A percentile compares a stretch with the other conserved stretches of the same genome.
phyloP scores from a whole-genome alignment of 2,888 invertebrate species.

The Clusia tigrina region DNA sequence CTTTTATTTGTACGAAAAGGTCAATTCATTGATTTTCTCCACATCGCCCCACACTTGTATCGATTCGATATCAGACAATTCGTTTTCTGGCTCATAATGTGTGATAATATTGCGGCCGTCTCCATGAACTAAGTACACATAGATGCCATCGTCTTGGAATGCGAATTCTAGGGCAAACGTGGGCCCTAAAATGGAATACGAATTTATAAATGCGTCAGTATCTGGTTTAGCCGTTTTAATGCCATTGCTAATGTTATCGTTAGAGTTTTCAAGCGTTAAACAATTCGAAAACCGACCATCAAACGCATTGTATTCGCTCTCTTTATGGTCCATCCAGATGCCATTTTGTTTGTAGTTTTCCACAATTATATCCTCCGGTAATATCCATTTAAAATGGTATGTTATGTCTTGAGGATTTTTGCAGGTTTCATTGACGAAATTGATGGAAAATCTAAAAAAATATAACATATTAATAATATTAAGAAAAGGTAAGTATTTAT shows the following conservation, averaged over 20 bases:
- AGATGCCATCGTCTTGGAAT: conserved; percentile 50
- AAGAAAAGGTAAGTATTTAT: too few species aligned
- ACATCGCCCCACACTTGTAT: conserved; percentile 64
- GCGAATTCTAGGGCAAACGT: conserved; percentile 58
- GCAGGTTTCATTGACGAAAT: conserved; percentile 56
- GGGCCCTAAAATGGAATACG: conserved; percentile 58
- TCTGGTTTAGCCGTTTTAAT: conserved; percentile 29
- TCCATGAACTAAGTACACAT: conserved; percentile 53
- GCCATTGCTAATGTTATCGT: conserved; percentile 7
- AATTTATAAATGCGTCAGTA: conserved; percentile 36
- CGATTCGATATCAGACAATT: conserved; percentile 53
- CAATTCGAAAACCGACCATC: conserved; percentile 50
- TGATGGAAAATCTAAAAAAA: conserved; percentile 60
- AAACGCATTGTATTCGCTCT: conserved; percentile 44
- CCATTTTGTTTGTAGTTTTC: conserved; percentile 57
- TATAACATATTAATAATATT: too few species aligned
- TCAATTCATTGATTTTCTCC: conserved; percentile 54
- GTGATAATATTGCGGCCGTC: conserved; percentile 52
- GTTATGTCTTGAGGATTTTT: conserved; percentile 52
- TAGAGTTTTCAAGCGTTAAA: conserved; percentile 18
- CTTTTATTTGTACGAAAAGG: conserved; percentile 50
- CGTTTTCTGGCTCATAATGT: conserved; percentile 48
- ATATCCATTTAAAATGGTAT: conserved; percentile 59
- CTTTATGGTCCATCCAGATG: conserved; percentile 54
- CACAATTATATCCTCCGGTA: conserved; percentile 48